Conservation (phyloP, 1,140 invertebrate species). For the Brachionus manjavacas region DNA sequence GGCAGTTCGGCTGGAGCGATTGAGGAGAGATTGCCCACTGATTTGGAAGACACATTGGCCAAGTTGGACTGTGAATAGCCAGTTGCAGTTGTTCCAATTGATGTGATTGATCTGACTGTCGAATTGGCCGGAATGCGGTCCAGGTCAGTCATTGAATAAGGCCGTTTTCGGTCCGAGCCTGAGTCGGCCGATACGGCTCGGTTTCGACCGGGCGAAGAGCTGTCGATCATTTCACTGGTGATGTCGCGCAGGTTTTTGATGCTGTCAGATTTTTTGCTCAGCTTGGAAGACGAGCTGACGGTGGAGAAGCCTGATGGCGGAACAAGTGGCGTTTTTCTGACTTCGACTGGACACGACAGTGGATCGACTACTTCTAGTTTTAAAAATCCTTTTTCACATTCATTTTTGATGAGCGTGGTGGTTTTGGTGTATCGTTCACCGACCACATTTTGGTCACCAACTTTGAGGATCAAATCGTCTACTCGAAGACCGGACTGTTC, state of each 20-base stretch:
- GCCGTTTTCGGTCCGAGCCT: slow-evolving; percentile 7
- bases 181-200: slow-evolving; percentile 9
- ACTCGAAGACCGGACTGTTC: background rate
- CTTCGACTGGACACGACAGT: background rate
- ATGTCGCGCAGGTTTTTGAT: slow-evolving; percentile 2
- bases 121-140: slow-evolving; percentile 19
- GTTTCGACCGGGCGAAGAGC: background rate
- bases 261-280: background rate
- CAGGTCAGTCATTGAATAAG: slow-evolving; percentile 27
- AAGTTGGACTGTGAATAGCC: slow-evolving; percentile 30
- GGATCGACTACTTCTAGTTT: slow-evolving; percentile 33
- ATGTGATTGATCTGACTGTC: slow-evolving; percentile 21
- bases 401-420: slow-evolving; percentile 16
- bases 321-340: background rate
- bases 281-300: background rate
- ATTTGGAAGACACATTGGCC: slow-evolving; percentile 25
- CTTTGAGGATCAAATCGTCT: slow-evolving; percentile 17
- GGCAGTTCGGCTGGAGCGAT: background rate
- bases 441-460: slow-evolving; percentile 24
- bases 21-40: slow-evolving; percentile 8
- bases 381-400: slow-evolving; percentile 15
- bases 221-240: background rate
- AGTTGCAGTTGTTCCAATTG: slow-evolving; percentile 24
- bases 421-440: slow-evolving; percentile 30
- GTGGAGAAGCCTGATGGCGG: slow-evolving; percentile 24